phyloP scores from a whole-genome alignment of 2,888 invertebrate species.

The Clepsis dumicolana region DNA sequence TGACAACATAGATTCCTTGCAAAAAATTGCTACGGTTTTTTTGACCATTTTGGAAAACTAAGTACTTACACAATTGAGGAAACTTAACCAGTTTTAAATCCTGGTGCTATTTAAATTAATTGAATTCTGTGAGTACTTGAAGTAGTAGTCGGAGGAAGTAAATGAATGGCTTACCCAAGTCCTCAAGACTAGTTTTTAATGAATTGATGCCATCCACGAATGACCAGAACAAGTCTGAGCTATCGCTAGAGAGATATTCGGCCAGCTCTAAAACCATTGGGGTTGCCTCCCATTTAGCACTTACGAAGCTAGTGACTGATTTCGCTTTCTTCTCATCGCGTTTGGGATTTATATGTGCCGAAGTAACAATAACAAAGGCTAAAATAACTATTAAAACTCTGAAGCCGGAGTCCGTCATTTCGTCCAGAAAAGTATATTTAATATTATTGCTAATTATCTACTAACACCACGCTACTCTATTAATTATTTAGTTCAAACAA shows the following conservation, averaged over 20 bases:
- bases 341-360: constrained; percentile 61
- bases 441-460: constrained; percentile 18
- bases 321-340: constrained; percentile 87
- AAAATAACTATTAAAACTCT: constrained; percentile 64
- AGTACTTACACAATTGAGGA: too few species aligned
- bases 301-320: constrained; percentile 94
- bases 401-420: constrained; percentile 75
- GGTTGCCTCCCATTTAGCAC: constrained; percentile 98
- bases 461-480: constrained; percentile 6
- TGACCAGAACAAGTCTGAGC: constrained; percentile 92
- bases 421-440: constrained; percentile 28
- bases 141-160: background rate
- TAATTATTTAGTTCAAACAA: constrained; percentile 19
- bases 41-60: too few species aligned
- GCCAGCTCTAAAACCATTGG: constrained; percentile 96
- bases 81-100: background rate
- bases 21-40: too few species aligned
- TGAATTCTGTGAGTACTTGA: background rate
- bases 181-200: constrained; percentile 86
- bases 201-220: constrained; percentile 90
- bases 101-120: background rate
- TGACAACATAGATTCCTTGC: too few species aligned
- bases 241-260: constrained; percentile 94
- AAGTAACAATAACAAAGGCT: constrained; percentile 59
- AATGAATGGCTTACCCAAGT: constrained; percentile 84